Evolutionary conservation across 1,140 invertebrate species (phyloP), one percentile per base, ranked within the genome.

Genomic region (Caerostris darwini): DNA sequence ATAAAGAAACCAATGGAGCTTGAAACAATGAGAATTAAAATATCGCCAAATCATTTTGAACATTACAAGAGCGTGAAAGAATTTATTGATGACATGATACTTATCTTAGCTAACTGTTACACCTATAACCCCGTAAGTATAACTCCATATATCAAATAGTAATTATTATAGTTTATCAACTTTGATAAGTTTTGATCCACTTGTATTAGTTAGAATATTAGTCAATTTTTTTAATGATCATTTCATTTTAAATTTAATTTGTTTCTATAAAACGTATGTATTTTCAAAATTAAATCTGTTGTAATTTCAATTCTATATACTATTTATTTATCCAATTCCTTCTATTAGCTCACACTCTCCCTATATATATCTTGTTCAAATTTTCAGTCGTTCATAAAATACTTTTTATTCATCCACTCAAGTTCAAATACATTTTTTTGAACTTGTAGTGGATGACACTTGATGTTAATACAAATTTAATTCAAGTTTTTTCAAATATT

Each of bases 91-190:
- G 98, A 99, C 96, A 97, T 98, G 88, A 97, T 98, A 94, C 97
- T 98, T 94, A 97, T 99, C 95, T 99, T 99, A 96, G 97, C 97
- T 96, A 99, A 99, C 96, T 98, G 98, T 88, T 98, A 97, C 95
- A 97, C 96, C 17, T 98, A 97, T 96, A 98, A 99, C 97, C 96
- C 97, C 95, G 98, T 98, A 97, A 97, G 97, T 97, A 95, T 83
- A 91, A 82, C 17, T 82, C 10, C n/a, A 57, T 71, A 6, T 19
- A 4, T 19, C 7, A 71, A 69, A n/a, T 12, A 57, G 14, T 7
- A 53, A 12, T 53, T 83, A 12, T 34, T n/a, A 7, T 34, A 12
- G 6, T 14, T n/a, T 14, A 12, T 34, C 1, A 34, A 77, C 7
- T 12, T 34, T 14, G 19, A 77, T 77, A 12, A 12, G 34, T 14